phyloP scores from a whole-genome alignment of 1,140 invertebrate species.

The Bombus breviceps region DNA sequence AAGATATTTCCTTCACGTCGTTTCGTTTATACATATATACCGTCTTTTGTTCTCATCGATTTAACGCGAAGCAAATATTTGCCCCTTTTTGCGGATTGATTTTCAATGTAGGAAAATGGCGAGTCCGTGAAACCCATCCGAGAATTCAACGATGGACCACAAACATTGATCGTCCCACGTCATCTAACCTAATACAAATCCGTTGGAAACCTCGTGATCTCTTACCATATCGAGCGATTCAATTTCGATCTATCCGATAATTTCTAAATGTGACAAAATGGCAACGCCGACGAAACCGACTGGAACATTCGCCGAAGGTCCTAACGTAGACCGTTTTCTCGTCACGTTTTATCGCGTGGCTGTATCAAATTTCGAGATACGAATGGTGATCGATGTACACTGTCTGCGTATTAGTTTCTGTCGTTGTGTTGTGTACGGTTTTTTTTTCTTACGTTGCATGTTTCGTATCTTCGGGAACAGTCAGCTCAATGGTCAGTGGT shows the following conservation, averaged over 20 bases:
- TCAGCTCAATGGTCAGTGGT: neutral
- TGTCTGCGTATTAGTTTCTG: neutral
- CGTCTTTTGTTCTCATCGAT: neutral
- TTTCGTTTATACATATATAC: neutral
- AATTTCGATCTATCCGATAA: neutral
- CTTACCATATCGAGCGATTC: neutral
- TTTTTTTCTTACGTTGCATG: constrained; percentile 23
- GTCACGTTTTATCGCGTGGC: constrained; percentile 22
- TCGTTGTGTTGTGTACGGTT: neutral
- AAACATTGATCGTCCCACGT: neutral
- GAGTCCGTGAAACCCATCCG: neutral
- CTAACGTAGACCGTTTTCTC: neutral
- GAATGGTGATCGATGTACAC: neutral
- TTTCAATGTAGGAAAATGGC: neutral
- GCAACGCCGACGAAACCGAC: too few species aligned
- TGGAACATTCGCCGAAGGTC: neutral
- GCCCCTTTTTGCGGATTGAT: neutral
- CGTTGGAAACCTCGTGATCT: neutral
- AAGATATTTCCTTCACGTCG: neutral
- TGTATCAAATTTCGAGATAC: constrained; percentile 22
- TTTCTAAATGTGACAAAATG: neutral
- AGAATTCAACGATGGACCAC: too few species aligned
- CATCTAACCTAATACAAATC: neutral
- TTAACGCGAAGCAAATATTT: neutral
- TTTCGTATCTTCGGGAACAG: constrained; percentile 1